phyloP scores from a whole-genome alignment of 2,888 invertebrate genomes.

The Cephus sareptanus region DNA sequence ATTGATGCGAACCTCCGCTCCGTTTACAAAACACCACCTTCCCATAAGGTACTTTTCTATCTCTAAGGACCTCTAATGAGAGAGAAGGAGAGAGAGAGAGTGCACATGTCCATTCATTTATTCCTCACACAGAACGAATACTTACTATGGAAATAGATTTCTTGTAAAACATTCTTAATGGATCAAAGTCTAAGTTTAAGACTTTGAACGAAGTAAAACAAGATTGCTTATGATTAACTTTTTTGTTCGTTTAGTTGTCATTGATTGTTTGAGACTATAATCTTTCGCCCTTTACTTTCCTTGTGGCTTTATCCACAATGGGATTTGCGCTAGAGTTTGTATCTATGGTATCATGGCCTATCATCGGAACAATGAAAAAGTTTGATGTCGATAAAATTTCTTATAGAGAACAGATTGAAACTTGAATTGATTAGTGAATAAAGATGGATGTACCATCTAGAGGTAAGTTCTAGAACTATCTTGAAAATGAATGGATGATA shows the following conservation, averaged over 20 bases:
- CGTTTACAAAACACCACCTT: too few relatives aligned
- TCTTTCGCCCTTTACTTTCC: too few relatives aligned
- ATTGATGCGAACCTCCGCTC: too few relatives aligned
- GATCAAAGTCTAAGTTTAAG: not conserved
- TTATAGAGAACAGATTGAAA: not conserved
- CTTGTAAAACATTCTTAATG: not conserved
- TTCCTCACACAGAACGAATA: too few relatives aligned
- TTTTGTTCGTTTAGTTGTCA: not conserved
- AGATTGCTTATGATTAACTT: not conserved
- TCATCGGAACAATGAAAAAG: not conserved
- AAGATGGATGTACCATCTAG: too few relatives aligned
- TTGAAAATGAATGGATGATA: not conserved
- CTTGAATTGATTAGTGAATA: not conserved
- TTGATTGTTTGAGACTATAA: not conserved
- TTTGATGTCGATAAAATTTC: not conserved
- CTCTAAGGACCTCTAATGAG: too few relatives aligned
- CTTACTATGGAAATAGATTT: not conserved
- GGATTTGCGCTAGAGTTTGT: too few relatives aligned
- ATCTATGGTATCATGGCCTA: not conserved
- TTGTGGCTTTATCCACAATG: too few relatives aligned
- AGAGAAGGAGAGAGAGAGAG: too few relatives aligned
- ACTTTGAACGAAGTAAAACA: not conserved
- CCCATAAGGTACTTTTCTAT: too few relatives aligned
- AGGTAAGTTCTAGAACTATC: not conserved
- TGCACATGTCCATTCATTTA: too few relatives aligned